phyloP scores from a whole-genome alignment of 2,113 vertebrate genomes.

The Hippocampus barbouri region DNA sequence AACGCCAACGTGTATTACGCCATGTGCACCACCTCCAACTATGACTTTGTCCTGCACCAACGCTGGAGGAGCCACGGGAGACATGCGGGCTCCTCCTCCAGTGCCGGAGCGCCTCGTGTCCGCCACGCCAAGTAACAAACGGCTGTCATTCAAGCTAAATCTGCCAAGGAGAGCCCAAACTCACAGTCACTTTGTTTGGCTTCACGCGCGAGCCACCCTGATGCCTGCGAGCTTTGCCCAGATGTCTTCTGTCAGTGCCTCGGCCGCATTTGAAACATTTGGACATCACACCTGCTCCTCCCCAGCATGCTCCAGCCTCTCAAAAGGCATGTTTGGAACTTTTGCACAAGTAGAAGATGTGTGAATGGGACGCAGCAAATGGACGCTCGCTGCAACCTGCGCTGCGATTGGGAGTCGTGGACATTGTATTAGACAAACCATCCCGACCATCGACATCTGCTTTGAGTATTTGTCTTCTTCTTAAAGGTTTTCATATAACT shows the following conservation, averaged over 20 bases:
- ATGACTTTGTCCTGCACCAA: slow-evolving; percentile 80
- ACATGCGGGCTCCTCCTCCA: slow-evolving; percentile 37
- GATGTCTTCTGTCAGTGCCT: neutral
- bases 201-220: neutral
- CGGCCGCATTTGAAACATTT: neutral
- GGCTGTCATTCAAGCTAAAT: slow-evolving; percentile 2
- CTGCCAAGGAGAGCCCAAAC: neutral
- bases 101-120: slow-evolving; percentile 34
- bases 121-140: slow-evolving; percentile 42
- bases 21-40: slow-evolving; percentile 78
- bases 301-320: neutral
- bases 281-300: neutral
- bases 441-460: neutral
- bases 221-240: neutral
- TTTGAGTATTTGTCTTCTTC: slow-evolving; percentile 8
- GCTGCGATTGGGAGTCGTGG: neutral
- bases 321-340: neutral
- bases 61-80: slow-evolving; percentile 55
- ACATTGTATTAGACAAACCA: neutral
- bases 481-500: slow-evolving; percentile 40
- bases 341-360: slow-evolving; percentile 1
- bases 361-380: neutral
- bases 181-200: neutral
- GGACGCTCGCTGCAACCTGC: no score
- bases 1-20: slow-evolving; percentile 87